Evolutionary conservation across 1,140 invertebrate species (phyloP).

Genomic region (Drosophila sucinea): DNA sequence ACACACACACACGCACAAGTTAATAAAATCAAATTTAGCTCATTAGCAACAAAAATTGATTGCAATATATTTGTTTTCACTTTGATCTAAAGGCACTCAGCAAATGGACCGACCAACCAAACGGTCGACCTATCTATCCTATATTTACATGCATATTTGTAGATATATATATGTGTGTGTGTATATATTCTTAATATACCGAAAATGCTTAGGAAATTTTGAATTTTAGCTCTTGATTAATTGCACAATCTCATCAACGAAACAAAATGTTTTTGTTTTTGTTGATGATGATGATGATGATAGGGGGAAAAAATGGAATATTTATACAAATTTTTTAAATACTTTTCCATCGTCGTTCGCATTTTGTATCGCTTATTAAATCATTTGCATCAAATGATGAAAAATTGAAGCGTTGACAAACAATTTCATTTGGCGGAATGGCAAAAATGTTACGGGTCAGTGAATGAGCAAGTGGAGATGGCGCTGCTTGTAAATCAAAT

Average conservation of each 20-base stretch:
- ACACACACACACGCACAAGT: slow-evolving; percentile 43
- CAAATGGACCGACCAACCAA: slow-evolving; percentile 17
- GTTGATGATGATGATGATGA: background rate
- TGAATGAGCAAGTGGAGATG: slow-evolving; percentile 30
- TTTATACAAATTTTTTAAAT: slow-evolving; percentile 19
- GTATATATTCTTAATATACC: slow-evolving; percentile 31
- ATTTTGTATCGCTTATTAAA: slow-evolving; percentile 63
- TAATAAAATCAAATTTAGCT: slow-evolving; percentile 78
- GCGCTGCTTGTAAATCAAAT: slow-evolving; percentile 60
- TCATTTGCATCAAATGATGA: slow-evolving; percentile 43
- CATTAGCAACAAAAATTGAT: slow-evolving; percentile 77
- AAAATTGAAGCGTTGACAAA: slow-evolving; percentile 69
- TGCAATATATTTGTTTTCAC: slow-evolving; percentile 66
- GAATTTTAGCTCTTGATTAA: slow-evolving; percentile 57
- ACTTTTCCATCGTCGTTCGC: slow-evolving; percentile 54
- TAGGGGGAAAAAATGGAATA: background rate
- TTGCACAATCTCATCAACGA: slow-evolving; percentile 46
- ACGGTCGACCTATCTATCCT: slow-evolving; percentile 18
- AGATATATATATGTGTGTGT: slow-evolving; percentile 28
- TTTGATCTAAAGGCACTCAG: slow-evolving; percentile 77
- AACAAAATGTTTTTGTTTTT: background rate
- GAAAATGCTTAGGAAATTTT: slow-evolving; percentile 54
- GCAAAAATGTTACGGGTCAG: slow-evolving; percentile 28
- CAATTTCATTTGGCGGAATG: slow-evolving; percentile 71
- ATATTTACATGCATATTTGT: slow-evolving; percentile 31